Evolutionary conservation across 2,888 invertebrate species (phyloP).

Genomic region (Netelia virgata): DNA sequence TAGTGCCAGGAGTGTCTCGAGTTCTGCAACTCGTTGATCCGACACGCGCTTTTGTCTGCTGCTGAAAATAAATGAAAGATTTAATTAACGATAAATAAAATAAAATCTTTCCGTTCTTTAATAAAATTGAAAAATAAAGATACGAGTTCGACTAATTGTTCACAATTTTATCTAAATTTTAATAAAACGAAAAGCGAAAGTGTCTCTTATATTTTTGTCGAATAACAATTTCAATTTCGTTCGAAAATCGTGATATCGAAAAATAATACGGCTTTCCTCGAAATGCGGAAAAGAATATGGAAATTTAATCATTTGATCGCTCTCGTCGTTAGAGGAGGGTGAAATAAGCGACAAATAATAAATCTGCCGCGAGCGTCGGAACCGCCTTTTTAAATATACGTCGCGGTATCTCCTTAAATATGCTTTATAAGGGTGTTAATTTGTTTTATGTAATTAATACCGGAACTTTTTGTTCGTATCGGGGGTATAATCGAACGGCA

Average conservation of each 20-base stretch:
- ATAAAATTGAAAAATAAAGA: conserved; percentile 14
- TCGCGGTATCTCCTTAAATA: not conserved
- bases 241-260: not conserved
- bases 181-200: not conserved
- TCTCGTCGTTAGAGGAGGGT: not conserved
- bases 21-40: conserved; percentile 87
- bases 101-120: not conserved
- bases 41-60: conserved; percentile 86
- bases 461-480: too few relatives aligned
- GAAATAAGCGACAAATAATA: not conserved
- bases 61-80: conserved; percentile 71
- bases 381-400: not conserved
- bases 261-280: not conserved
- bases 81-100: conserved; percentile 5
- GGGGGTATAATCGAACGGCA: too few relatives aligned
- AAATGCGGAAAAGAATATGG: not conserved
- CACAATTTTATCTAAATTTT: conserved; percentile 14
- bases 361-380: not conserved
- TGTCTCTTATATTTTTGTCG: not conserved
- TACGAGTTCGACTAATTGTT: not conserved
- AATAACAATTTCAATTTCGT: not conserved
- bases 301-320: conserved; percentile 8
- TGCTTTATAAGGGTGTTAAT: too few relatives aligned
- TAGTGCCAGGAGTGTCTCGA: conserved; percentile 87
- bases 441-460: too few relatives aligned